These are phyloP conservation scores for Lycaena phlaeas DNA, from an alignment of 2,888 invertebrate genomes.

Conservation along the genomic window DNA sequence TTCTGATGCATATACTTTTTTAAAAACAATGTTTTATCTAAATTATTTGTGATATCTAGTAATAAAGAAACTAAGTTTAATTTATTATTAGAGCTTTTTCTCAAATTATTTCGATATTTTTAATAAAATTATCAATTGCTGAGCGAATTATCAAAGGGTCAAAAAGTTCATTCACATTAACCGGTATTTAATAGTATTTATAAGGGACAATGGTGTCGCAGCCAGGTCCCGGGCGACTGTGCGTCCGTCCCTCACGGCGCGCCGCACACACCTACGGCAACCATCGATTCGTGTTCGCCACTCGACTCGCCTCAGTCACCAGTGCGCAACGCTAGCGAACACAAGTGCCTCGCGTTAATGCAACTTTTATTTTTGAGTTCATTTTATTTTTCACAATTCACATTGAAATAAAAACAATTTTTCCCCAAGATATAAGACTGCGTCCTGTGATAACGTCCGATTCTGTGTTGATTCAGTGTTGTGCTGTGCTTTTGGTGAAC, in stretches of 20 bases:
- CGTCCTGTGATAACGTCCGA: background rate
- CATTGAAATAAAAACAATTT: slow-evolving; percentile 34
- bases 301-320: slow-evolving; percentile 60
- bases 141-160: slow-evolving; percentile 20
- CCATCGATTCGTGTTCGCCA: slow-evolving; percentile 67
- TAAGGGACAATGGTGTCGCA: slow-evolving; percentile 33
- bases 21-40: too few relatives aligned
- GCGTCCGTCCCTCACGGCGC: slow-evolving; percentile 30
- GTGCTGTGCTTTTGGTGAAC: slow-evolving; percentile 65
- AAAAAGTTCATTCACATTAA: slow-evolving; percentile 43
- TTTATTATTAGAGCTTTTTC: background rate
- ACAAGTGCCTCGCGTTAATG: slow-evolving; percentile 44
- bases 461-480: slow-evolving; percentile 67
- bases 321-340: slow-evolving; percentile 65
- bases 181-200: slow-evolving; percentile 37
- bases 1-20: too few relatives aligned
- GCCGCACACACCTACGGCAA: slow-evolving; percentile 44
- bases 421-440: slow-evolving; percentile 13
- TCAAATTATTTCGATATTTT: background rate
- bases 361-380: slow-evolving; percentile 56
- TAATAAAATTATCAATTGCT: background rate
- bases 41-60: background rate
- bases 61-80: background rate
- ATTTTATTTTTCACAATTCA: slow-evolving; percentile 34
- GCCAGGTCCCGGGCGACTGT: slow-evolving; percentile 31